Evolutionary conservation across 2,888 invertebrate species (phyloP).

Genomic region (Argyresthia goedartella): DNA sequence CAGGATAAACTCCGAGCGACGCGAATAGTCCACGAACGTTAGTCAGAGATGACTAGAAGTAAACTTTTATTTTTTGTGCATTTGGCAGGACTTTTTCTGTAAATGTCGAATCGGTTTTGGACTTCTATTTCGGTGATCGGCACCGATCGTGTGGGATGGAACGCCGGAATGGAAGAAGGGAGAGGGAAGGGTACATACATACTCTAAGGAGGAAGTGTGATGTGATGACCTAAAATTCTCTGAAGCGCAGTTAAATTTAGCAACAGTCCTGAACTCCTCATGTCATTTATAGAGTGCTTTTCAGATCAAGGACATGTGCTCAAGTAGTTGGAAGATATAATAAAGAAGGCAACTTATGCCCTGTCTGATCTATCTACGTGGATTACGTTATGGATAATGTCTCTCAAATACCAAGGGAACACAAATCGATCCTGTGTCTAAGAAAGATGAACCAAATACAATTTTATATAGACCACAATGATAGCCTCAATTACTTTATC

Average conservation of each 20-base stretch:
- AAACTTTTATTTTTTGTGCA: slow-evolving; percentile 50
- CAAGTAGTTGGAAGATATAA: not conserved
- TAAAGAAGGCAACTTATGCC: too few relatives aligned
- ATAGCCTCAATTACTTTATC: slow-evolving; percentile 42
- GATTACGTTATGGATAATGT: too few relatives aligned
- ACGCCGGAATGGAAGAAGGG: slow-evolving; percentile 14
- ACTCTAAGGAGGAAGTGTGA: slow-evolving; percentile 36
- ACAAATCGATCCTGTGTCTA: too few relatives aligned
- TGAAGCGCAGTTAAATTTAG: slow-evolving; percentile 32
- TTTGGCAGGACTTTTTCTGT: slow-evolving; percentile 59
- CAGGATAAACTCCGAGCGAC: slow-evolving; percentile 58
- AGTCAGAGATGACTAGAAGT: slow-evolving; percentile 55
- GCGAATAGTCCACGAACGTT: slow-evolving; percentile 58
- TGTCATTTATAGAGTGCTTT: slow-evolving; percentile 16
- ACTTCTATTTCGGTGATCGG: slow-evolving; percentile 49
- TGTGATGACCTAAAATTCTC: slow-evolving; percentile 33
- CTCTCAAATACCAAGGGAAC: too few relatives aligned
- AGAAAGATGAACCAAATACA: too few relatives aligned
- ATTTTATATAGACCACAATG: slow-evolving; percentile 4
- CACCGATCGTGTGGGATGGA: slow-evolving; percentile 25
- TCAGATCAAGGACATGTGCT: slow-evolving; percentile 21
- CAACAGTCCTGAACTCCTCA: slow-evolving; percentile 15
- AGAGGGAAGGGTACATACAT: not conserved
- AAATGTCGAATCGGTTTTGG: slow-evolving; percentile 30
- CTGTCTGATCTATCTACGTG: not conserved